phyloP scores from a whole-genome alignment of 2,888 invertebrate genomes.

The Cheilosia scutellata region DNA sequence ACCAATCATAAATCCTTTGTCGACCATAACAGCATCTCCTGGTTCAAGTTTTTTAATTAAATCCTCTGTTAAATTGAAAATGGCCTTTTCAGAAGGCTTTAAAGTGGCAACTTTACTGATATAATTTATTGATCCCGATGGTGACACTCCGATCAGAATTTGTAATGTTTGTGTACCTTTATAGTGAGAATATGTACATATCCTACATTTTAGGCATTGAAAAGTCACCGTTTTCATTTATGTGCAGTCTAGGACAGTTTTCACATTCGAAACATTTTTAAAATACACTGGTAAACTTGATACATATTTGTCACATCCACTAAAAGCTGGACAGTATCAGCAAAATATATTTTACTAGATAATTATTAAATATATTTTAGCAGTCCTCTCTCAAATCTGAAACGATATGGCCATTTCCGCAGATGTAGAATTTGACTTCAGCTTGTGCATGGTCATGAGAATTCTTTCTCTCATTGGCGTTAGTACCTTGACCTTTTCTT shows the following conservation, averaged over 20 bases:
- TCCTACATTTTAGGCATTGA: no score
- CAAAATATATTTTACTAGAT: no score
- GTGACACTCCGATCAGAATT: no score
- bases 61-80: no score
- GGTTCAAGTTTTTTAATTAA: no score
- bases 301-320: background rate
- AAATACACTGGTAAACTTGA: background rate
- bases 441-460: slow-evolving; percentile 15
- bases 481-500: background rate
- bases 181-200: no score
- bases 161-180: no score
- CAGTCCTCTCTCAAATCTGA: background rate
- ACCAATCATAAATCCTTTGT: no score
- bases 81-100: no score
- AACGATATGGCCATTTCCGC: slow-evolving; percentile 17
- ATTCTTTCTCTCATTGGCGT: slow-evolving; percentile 16
- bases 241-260: slow-evolving; percentile 5
- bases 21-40: no score
- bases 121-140: no score
- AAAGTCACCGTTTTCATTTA: slow-evolving; percentile 8
- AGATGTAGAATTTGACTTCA: background rate
- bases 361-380: slow-evolving; percentile 21
- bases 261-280: background rate
- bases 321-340: background rate
- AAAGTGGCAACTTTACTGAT: no score